These are phyloP conservation scores for Climacteris rufus DNA, from an alignment of 2,113 vertebrate species.

Conservation along the genomic window DNA sequence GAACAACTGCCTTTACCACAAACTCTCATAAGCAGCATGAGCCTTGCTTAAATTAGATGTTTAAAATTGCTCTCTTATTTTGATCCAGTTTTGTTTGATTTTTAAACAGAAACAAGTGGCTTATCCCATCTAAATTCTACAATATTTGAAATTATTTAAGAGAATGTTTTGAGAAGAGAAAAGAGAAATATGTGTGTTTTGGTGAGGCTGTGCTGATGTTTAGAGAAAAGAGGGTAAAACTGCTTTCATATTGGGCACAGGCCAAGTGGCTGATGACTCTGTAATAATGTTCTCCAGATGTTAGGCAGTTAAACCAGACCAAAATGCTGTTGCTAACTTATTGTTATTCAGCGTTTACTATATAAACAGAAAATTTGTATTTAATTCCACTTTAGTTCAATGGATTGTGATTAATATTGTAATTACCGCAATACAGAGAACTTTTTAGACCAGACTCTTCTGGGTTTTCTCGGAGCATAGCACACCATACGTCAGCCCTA, in stretches of 20 bases:
- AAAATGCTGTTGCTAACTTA: constrained; percentile 23
- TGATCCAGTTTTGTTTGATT: constrained; percentile 43
- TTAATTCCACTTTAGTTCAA: constrained; percentile 42
- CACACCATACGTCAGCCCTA: background rate
- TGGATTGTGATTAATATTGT: constrained; percentile 58
- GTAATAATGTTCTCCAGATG: constrained; percentile 47
- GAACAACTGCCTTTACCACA: constrained; percentile 53
- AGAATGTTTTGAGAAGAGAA: background rate
- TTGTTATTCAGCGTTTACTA: background rate
- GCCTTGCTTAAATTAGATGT: constrained; percentile 60
- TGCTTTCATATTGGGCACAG: background rate
- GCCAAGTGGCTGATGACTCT: constrained; percentile 3
- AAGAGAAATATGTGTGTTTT: background rate
- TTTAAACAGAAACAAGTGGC: constrained; percentile 64
- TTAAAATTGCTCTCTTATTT: constrained; percentile 55
- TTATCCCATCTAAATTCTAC: background rate
- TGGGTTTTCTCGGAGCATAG: background rate
- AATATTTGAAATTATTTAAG: background rate
- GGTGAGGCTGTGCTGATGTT: background rate
- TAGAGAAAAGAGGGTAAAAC: background rate
- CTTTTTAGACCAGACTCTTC: constrained; percentile 12
- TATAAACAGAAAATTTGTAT: constrained; percentile 46
- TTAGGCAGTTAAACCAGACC: constrained; percentile 48
- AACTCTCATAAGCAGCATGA: constrained; percentile 23
- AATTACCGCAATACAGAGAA: constrained; percentile 39